phyloP scores from a whole-genome alignment of 2,888 invertebrate species.

The Drosophila picticornis region DNA sequence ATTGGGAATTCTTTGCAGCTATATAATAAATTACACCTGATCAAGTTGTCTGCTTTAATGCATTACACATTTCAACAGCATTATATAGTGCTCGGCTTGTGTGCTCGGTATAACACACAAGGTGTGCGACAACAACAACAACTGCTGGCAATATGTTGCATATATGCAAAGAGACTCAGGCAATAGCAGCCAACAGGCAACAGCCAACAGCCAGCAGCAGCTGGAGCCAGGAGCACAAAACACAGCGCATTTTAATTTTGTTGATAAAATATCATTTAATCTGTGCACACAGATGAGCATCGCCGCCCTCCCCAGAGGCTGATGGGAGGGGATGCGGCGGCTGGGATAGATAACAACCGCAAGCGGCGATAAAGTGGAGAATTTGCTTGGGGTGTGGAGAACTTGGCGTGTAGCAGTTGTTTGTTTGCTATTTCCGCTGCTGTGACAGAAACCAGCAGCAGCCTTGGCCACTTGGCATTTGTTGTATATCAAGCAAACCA shows the following conservation, averaged over 20 bases:
- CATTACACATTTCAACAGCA: neutral
- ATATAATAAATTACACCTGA: neutral
- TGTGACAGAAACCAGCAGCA: slow-evolving; percentile 45
- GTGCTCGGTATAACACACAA: neutral
- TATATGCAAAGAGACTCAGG: slow-evolving; percentile 39
- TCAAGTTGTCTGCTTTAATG: slow-evolving; percentile 1
- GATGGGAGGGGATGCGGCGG: neutral
- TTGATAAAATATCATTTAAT: slow-evolving; percentile 78
- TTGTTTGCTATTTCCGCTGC: slow-evolving; percentile 47
- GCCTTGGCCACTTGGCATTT: slow-evolving; percentile 40
- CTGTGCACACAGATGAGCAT: slow-evolving; percentile 58
- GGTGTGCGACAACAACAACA: slow-evolving; percentile 29
- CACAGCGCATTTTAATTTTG: slow-evolving; percentile 69
- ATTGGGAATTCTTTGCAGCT: neutral
- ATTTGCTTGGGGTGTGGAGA: neutral
- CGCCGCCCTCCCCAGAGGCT: slow-evolving; percentile 2
- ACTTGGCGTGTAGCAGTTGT: slow-evolving; percentile 24
- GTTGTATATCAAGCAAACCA: slow-evolving; percentile 51
- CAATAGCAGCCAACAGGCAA: slow-evolving; percentile 4
- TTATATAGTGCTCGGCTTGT: neutral
- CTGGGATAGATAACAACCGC: slow-evolving; percentile 35
- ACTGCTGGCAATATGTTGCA: slow-evolving; percentile 37
- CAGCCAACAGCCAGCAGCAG: slow-evolving; percentile 17
- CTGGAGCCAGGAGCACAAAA: slow-evolving; percentile 25
- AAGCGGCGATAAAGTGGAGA: slow-evolving; percentile 46